phyloP scores from a whole-genome alignment of 2,888 invertebrate genomes.

The Drosophila melanosoma region DNA sequence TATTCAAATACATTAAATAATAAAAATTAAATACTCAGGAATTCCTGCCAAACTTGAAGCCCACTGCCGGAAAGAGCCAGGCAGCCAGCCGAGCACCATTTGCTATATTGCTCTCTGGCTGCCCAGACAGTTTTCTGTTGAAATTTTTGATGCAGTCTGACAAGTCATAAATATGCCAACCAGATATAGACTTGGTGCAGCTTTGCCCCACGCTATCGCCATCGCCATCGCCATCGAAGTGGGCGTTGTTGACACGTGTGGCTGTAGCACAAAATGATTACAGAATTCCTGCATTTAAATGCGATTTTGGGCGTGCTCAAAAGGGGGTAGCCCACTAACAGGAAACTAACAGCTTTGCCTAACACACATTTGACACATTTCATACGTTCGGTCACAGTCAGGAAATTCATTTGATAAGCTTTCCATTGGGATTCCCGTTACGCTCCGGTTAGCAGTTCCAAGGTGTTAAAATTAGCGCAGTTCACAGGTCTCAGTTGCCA shows the following conservation, averaged over 20 bases:
- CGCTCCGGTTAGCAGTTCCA: neutral
- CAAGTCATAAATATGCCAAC: constrained; percentile 64
- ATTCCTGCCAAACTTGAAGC: constrained; percentile 74
- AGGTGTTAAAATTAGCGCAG: constrained; percentile 40
- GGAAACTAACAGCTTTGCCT: constrained; percentile 8
- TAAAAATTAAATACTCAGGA: constrained; percentile 62
- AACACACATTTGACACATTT: constrained; percentile 25
- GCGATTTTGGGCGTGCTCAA: constrained; percentile 19
- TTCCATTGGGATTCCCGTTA: constrained; percentile 30
- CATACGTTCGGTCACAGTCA: constrained; percentile 27
- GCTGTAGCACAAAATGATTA: constrained; percentile 39
- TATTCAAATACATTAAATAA: constrained; percentile 55
- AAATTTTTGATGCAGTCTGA: constrained; percentile 39
- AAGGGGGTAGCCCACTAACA: constrained; percentile 14
- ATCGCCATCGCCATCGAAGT: constrained; percentile 30
- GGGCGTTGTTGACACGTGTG: constrained; percentile 54
- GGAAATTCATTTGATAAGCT: constrained; percentile 54
- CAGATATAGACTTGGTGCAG: constrained; percentile 50
- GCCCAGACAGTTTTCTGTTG: constrained; percentile 55
- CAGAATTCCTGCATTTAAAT: constrained; percentile 53
- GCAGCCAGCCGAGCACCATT: constrained; percentile 25
- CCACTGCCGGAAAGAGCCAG: constrained; percentile 53
- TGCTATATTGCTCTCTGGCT: constrained; percentile 37
- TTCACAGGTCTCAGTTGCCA: constrained; percentile 30
- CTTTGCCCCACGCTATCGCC: constrained; percentile 16